Base-by-base conservation (phyloP, 1,140 invertebrate genomes). In the Delia radicum region DNA sequence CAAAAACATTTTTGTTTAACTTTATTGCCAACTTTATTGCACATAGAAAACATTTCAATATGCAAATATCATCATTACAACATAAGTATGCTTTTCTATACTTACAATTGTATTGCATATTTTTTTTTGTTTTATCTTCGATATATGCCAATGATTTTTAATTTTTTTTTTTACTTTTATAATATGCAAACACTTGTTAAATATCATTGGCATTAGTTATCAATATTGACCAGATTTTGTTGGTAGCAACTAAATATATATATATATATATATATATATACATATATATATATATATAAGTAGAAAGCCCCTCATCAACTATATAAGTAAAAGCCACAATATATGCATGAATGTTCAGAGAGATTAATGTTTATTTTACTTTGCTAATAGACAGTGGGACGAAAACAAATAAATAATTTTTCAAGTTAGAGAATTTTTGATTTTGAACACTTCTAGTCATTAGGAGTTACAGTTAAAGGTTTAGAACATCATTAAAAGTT, bases 111-210 rank as follows among this genome's bases (percentile, higher is more conserved):
- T 33, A 33, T 33, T 5, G 37, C 12, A 42, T 42, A 10, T 42
- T 2, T 5, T 42, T 10, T 42, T 10, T 42, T 42, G 37, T 42
- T 42, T 42, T 42, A 13, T 0, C 48, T 21, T 55, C 6, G 48
- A 2, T 21, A 55, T 55, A 6, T 55, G 15, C 15, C 48, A 55
- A 18, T 55, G 15, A 3, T 21, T 24, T 55, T 55, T 37, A 13
- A 10, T 37, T 7, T 37, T 37, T 1, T 13, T 37, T 55, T 8
- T 18, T 55, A 21, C 48, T 55, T n/a, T 4, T 55, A 55, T 18
- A 67, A 29, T 29, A 67, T 67, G 63, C 63, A 67, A 67, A 67
- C 63, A 67, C 63, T 67, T 67, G 63, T 67, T 67, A 67, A 67
- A 67, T 31, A 67, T 67, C 27, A 67, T 67, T 28, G 63, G 27